A percentile compares a stretch with the other conserved stretches of the same genome.
Evolutionary conservation across 2,797 vertebrate species (phyloP).

Genomic region (Agapornis canus): DNA sequence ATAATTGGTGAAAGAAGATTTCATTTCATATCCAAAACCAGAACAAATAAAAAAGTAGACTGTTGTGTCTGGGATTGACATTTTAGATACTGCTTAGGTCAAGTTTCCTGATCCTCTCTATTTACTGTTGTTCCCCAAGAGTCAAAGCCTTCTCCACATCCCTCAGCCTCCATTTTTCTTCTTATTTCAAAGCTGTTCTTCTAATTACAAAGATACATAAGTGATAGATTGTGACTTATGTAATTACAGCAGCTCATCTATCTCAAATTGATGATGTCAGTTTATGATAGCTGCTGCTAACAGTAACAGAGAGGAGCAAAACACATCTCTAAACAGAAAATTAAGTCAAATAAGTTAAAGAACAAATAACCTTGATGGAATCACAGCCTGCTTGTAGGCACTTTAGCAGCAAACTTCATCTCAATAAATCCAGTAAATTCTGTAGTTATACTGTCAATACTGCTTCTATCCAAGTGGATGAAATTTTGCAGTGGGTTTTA

Average conservation of each 20-base stretch:
- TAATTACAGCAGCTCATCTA: background rate
- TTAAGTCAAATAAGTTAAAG: conserved; percentile 15
- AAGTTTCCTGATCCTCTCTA: background rate
- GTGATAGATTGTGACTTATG: background rate
- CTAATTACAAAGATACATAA: background rate
- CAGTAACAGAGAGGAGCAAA: background rate
- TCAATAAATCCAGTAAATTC: background rate
- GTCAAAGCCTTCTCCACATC: background rate
- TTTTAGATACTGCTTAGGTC: background rate
- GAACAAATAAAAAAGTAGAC: background rate
- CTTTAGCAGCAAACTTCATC: conserved; percentile 21
- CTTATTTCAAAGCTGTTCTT: background rate
- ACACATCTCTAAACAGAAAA: background rate
- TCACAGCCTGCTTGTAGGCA: background rate
- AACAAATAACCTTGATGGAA: background rate
- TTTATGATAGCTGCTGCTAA: conserved; percentile 9
- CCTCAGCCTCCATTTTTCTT: background rate
- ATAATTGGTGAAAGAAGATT: background rate
- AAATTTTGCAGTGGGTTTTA: background rate
- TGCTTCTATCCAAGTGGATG: background rate
- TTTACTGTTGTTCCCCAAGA: background rate
- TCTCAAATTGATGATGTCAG: background rate
- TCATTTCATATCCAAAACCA: background rate
- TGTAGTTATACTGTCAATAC: background rate
- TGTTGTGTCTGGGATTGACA: background rate